Percentiles rank a stretch among this genome's conserved stretches.
Conservation (phyloP, 2,113 vertebrate species). For the Nibea coibor region DNA sequence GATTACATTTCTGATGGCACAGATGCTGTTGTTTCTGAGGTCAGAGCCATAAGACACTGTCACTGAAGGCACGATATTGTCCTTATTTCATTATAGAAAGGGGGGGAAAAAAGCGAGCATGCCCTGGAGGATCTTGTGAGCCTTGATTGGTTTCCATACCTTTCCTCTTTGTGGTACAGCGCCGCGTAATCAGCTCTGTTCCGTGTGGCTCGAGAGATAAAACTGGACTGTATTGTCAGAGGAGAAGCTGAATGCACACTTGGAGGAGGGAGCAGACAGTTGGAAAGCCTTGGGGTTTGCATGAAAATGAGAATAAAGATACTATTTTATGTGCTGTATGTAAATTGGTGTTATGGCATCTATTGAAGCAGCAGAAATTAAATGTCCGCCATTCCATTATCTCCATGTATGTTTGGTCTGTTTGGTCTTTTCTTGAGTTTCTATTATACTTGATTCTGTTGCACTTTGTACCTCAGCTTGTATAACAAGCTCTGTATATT, state of each 20-base stretch:
- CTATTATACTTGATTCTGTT: neutral
- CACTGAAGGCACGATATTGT: conserved; percentile 4
- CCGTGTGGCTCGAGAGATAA: neutral
- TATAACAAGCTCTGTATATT: neutral
- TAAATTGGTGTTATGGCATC: neutral
- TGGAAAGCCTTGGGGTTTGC: conserved; percentile 1
- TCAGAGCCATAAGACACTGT: neutral
- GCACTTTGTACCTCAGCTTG: neutral
- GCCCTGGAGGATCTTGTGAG: neutral
- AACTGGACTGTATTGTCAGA: neutral
- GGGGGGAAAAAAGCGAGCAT: neutral
- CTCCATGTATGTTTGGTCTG: neutral
- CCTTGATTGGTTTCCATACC: conserved; percentile 4
- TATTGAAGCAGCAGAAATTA: neutral
- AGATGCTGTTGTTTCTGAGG: neutral
- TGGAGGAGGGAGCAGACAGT: neutral
- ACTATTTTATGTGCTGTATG: neutral
- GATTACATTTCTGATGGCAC: conserved; percentile 5
- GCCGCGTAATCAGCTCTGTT: neutral
- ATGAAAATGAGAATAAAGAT: conserved; percentile 29
- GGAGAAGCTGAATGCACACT: conserved; percentile 15
- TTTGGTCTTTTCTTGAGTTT: neutral
- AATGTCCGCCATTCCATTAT: neutral
- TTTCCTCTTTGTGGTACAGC: neutral
- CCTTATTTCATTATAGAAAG: neutral